Percentiles rank a stretch among this genome's conserved stretches.
phyloP scores from a whole-genome alignment of 1,140 invertebrate genomes.

The Thaumatotibia leucotreta region DNA sequence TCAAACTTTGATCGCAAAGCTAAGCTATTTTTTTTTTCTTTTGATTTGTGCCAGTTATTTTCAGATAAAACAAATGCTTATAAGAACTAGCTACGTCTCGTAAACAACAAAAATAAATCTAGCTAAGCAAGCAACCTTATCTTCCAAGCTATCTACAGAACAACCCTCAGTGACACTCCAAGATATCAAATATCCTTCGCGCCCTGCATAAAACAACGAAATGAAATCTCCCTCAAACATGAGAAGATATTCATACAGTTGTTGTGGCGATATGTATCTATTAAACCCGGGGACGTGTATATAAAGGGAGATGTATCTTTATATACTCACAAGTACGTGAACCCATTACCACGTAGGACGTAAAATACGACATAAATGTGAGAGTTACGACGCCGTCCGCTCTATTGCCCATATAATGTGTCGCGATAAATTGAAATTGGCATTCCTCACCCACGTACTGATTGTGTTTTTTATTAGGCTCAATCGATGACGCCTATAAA shows the following conservation, averaged over 20 bases:
- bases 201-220: constrained; percentile 1
- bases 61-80: background rate
- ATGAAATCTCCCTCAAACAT: constrained; percentile 2
- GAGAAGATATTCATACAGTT: background rate
- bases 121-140: background rate
- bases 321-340: constrained; percentile 1
- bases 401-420: constrained; percentile 12
- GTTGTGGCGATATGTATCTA: constrained; percentile 1
- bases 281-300: background rate
- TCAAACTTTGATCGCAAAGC: no score
- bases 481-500: background rate
- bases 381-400: constrained; percentile 2
- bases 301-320: background rate
- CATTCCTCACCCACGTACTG: constrained; percentile 10
- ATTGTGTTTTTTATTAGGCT: constrained; percentile 4
- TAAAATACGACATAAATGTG: constrained; percentile 12
- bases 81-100: background rate
- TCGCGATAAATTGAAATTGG: constrained; percentile 13
- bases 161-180: background rate
- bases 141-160: background rate
- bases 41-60: no score
- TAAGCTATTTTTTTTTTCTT: no score
- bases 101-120: background rate
- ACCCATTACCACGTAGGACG: constrained; percentile 4
- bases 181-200: background rate